phyloP scores from a whole-genome alignment of 2,113 vertebrate species.

The Accipiter cooperii region DNA sequence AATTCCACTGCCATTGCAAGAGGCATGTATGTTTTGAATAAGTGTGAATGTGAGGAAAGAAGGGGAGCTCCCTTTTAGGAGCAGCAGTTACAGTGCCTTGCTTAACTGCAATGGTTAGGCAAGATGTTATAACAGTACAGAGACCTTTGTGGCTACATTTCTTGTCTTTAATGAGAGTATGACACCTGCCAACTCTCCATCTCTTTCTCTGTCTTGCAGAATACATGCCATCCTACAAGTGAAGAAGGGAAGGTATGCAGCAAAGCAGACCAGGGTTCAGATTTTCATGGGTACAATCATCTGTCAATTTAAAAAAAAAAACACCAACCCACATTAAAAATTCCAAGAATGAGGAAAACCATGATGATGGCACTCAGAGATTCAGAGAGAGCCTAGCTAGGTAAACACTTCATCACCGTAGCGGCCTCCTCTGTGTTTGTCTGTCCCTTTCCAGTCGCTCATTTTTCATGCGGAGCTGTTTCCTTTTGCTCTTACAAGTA shows the following conservation, averaged over 20 bases:
- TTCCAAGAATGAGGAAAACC: conserved; percentile 8
- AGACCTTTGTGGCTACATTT: background rate
- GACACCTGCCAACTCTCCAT: background rate
- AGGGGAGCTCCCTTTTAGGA: background rate
- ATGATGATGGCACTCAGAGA: conserved; percentile 7
- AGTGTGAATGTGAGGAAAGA: background rate
- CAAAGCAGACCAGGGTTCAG: background rate
- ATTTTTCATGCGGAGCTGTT: background rate
- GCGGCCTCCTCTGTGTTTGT: background rate
- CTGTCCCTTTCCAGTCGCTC: background rate
- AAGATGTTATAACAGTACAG: background rate
- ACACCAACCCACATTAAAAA: background rate
- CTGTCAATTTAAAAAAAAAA: background rate
- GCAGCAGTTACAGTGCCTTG: background rate
- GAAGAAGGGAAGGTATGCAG: background rate
- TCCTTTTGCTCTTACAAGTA: background rate
- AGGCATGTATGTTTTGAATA: background rate
- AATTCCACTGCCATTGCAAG: background rate
- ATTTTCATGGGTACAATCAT: background rate
- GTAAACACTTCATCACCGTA: conserved; percentile 17
- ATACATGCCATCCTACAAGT: background rate
- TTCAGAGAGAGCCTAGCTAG: background rate
- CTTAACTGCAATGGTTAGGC: background rate
- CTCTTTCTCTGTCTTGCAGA: background rate
- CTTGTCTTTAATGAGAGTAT: background rate